These are phyloP conservation scores for Etia nguti DNA, from an alignment of 2,113 vertebrate species.

Conservation along the genomic window DNA sequence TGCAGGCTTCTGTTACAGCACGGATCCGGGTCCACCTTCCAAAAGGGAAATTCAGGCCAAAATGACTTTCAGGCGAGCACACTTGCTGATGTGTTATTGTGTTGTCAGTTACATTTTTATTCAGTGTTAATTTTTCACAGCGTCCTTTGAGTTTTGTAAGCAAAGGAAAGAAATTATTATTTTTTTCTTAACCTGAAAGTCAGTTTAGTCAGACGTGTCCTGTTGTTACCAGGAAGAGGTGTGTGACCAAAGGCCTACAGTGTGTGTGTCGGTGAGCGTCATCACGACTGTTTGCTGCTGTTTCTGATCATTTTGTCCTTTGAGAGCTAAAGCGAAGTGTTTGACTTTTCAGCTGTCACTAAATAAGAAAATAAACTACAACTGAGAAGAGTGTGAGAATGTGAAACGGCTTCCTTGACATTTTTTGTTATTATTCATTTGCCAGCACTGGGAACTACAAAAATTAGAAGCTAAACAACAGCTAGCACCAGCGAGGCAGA, in stretches of 20 bases:
- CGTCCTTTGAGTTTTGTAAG: background rate
- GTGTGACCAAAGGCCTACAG: conserved; percentile 18
- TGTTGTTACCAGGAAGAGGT: background rate
- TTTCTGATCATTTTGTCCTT: conserved; percentile 3
- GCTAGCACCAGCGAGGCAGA: background rate
- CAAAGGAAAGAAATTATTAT: rapidly evolving
- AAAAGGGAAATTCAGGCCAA: background rate
- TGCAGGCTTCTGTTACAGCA: background rate
- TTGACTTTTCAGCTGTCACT: conserved; percentile 56
- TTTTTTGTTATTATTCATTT: background rate
- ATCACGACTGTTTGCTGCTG: background rate
- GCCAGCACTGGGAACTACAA: background rate
- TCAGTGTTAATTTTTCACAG: background rate
- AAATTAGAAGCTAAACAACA: background rate
- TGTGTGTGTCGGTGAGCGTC: background rate
- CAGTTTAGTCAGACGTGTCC: background rate
- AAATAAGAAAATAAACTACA: conserved; percentile 61
- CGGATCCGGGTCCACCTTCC: background rate
- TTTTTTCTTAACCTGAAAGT: background rate
- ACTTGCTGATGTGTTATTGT: background rate
- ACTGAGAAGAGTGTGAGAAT: conserved; percentile 46
- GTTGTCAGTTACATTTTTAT: background rate
- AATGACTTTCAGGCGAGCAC: background rate
- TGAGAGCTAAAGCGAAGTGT: conserved; percentile 35
- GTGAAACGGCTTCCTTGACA: background rate